Conservation (phyloP, 1,140 invertebrate genomes). For the Pachypsylla venusta region DNA sequence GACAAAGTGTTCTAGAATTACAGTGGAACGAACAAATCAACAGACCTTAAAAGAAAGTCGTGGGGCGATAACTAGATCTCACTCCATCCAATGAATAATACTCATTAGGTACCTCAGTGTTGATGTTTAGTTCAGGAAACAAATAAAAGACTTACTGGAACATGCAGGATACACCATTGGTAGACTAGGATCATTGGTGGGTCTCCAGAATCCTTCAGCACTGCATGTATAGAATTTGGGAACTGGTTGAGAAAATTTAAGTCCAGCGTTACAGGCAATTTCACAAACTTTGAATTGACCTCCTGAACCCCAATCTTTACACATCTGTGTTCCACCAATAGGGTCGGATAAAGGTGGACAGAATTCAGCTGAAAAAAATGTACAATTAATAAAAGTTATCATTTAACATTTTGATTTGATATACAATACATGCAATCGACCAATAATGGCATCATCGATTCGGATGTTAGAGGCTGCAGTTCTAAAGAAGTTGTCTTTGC, state of each 20-base stretch:
- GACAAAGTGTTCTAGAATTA: too few relatives aligned
- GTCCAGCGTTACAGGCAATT: constrained; percentile 68
- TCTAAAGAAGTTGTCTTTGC: too few relatives aligned
- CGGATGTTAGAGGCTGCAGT: too few relatives aligned
- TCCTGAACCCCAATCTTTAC: constrained; percentile 89
- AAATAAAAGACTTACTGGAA: constrained; percentile 43
- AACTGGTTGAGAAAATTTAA: constrained; percentile 76
- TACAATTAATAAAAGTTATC: constrained; percentile 18
- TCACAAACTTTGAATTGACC: constrained; percentile 89
- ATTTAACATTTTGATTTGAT: too few relatives aligned
- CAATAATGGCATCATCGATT: too few relatives aligned
- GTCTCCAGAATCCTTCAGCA: constrained; percentile 90
- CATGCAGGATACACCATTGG: constrained; percentile 81
- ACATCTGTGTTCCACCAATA: constrained; percentile 73
- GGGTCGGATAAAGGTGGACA: constrained; percentile 76
- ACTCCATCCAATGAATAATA: too few relatives aligned
- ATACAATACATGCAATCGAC: constrained; percentile 7
- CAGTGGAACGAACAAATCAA: too few relatives aligned
- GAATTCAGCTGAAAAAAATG: constrained; percentile 56
- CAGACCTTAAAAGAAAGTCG: too few relatives aligned
- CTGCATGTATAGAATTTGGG: constrained; percentile 93
- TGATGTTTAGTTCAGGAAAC: too few relatives aligned
- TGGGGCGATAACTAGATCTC: too few relatives aligned
- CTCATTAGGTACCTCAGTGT: too few relatives aligned
- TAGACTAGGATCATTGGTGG: constrained; percentile 57